These are phyloP conservation scores for Uria lomvia DNA, from an alignment of 2,113 vertebrate genomes.

Conservation along the genomic window DNA sequence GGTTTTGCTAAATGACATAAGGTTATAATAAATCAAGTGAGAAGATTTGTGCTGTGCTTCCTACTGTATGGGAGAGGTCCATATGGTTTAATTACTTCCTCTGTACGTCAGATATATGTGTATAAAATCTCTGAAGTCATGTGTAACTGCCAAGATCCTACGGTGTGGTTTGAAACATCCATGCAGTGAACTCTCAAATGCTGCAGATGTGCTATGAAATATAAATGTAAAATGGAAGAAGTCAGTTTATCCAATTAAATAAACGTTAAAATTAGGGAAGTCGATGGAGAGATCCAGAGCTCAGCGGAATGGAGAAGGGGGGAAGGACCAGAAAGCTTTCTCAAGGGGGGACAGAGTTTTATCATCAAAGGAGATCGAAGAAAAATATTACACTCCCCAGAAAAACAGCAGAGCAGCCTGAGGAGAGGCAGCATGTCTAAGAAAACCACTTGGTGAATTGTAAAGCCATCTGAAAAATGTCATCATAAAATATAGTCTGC, in stretches of 20 bases:
- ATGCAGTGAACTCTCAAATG: neutral
- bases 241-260: neutral
- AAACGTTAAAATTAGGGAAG: neutral
- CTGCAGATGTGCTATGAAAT: conserved; percentile 33
- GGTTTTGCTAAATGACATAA: conserved; percentile 49
- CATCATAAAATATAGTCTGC: neutral
- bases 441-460: neutral
- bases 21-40: conserved; percentile 64
- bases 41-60: conserved; percentile 21
- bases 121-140: conserved; percentile 40
- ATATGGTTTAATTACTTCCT: conserved; percentile 50
- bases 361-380: neutral
- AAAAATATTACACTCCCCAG: neutral
- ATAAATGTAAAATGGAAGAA: conserved; percentile 15
- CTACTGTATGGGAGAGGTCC: conserved; percentile 48
- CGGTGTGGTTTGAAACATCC: conserved; percentile 52
- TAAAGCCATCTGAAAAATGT: neutral
- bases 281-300: neutral
- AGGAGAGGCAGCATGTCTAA: neutral
- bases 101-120: conserved; percentile 3
- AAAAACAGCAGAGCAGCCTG: neutral
- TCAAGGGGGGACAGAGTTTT: neutral
- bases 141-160: conserved; percentile 42
- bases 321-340: neutral
- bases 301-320: neutral